These are phyloP conservation scores for Clistopyga incitator DNA, from an alignment of 2,888 invertebrate species.

Conservation along the genomic window DNA sequence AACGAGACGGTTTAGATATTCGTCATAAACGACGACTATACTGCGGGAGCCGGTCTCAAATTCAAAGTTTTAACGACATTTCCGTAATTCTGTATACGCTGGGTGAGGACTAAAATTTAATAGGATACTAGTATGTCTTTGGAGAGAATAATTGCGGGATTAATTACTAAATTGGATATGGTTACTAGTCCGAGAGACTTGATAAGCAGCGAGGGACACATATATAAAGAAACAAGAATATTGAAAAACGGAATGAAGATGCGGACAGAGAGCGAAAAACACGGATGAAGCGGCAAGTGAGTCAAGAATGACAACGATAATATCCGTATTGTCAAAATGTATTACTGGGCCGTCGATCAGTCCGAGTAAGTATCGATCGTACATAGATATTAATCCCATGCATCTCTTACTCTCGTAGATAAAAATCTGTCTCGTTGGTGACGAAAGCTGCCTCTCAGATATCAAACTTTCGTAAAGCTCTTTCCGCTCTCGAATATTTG, in stretches of 20 bases:
- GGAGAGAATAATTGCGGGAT: slow-evolving; percentile 35
- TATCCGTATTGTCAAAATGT: slow-evolving; percentile 65
- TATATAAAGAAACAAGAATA: slow-evolving; percentile 19
- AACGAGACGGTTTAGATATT: slow-evolving; percentile 24
- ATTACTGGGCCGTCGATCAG: slow-evolving; percentile 63
- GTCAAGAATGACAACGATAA: slow-evolving; percentile 52
- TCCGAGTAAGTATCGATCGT: slow-evolving; percentile 72
- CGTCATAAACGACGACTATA: slow-evolving; percentile 25
- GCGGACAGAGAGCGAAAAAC: slow-evolving; percentile 36
- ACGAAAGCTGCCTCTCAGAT: slow-evolving; percentile 26
- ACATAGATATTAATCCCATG: slow-evolving; percentile 65
- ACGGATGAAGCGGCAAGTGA: slow-evolving; percentile 48
- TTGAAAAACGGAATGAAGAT: slow-evolving; percentile 25
- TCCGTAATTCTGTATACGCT: slow-evolving; percentile 19
- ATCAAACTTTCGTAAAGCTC: slow-evolving; percentile 8
- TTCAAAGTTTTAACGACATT: slow-evolving; percentile 7
- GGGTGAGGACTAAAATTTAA: slow-evolving; percentile 12
- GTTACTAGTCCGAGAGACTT: slow-evolving; percentile 18
- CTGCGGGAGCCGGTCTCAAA: slow-evolving; percentile 7
- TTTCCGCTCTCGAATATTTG: neutral
- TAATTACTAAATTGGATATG: slow-evolving; percentile 49
- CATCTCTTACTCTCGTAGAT: slow-evolving; percentile 57
- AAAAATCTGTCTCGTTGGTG: slow-evolving; percentile 15
- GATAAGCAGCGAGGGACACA: slow-evolving; percentile 35
- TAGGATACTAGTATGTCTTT: slow-evolving; percentile 27